These are phyloP conservation scores for Drosophila neotestacea DNA, from an alignment of 2,888 invertebrate species.

Conservation along the genomic window DNA sequence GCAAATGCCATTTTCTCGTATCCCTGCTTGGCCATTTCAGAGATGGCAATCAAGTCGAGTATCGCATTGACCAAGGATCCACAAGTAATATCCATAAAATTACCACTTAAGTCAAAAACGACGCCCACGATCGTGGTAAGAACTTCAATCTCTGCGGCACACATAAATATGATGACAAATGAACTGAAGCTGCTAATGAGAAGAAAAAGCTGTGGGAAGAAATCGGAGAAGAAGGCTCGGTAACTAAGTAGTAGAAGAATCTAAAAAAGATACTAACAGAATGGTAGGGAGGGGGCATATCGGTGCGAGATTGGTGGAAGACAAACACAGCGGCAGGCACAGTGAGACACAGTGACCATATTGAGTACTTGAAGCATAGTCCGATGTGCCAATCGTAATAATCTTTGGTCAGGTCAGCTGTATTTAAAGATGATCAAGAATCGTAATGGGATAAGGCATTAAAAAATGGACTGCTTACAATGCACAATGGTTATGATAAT, in stretches of 20 bases:
- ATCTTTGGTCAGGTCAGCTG: constrained; percentile 25
- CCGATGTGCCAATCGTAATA: constrained; percentile 20
- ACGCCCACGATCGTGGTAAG: constrained; percentile 40
- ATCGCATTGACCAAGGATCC: constrained; percentile 36
- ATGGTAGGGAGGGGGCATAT: constrained; percentile 53
- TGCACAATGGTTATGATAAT: constrained; percentile 24
- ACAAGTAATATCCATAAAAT: constrained; percentile 43
- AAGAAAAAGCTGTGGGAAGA: constrained; percentile 16
- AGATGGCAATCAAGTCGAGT: constrained; percentile 43
- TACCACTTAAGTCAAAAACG: constrained; percentile 23
- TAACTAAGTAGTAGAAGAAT: background rate
- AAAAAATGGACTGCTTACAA: constrained; percentile 41
- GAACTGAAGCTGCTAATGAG: constrained; percentile 3
- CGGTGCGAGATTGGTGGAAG: constrained; percentile 48
- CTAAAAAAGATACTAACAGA: constrained; percentile 18
- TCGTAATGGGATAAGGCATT: background rate
- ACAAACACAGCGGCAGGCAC: constrained; percentile 41
- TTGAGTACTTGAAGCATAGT: background rate
- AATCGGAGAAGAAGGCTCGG: background rate
- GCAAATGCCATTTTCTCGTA: constrained; percentile 63
- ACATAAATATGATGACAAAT: constrained; percentile 34
- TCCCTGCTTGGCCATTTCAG: constrained; percentile 37
- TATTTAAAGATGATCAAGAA: background rate
- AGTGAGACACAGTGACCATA: constrained; percentile 45
- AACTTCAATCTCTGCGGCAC: constrained; percentile 48